Percentiles rank a stretch among this genome's conserved stretches.
These are phyloP conservation scores for Gasterosteus aculeatus DNA, from an alignment of 2,113 vertebrate genomes.

Conservation along the genomic window DNA sequence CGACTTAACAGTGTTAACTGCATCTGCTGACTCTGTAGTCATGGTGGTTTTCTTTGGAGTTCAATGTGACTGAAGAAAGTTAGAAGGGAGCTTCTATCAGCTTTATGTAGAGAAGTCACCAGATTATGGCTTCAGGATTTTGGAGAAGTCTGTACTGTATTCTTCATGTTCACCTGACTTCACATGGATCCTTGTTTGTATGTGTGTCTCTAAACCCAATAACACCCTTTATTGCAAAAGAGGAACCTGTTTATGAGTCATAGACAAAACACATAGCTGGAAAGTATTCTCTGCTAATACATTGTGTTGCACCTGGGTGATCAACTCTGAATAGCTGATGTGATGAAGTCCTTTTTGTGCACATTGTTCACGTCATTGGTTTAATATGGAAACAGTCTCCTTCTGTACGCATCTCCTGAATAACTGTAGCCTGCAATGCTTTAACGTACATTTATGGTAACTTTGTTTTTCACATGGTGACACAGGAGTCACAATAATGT, in stretches of 20 bases:
- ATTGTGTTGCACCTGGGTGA: slow-evolving; percentile 6
- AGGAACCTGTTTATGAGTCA: slow-evolving; percentile 22
- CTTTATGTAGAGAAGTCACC: slow-evolving; percentile 17
- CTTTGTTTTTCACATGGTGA: slow-evolving; percentile 62
- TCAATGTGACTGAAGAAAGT: slow-evolving; percentile 6
- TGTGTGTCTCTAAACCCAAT: slow-evolving; percentile 23
- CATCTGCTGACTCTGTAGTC: slow-evolving; percentile 43
- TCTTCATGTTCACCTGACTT: slow-evolving; percentile 34
- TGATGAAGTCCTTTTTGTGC: slow-evolving; percentile 24
- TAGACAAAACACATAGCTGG: slow-evolving; percentile 35
- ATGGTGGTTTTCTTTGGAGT: background rate
- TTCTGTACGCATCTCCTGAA: slow-evolving; percentile 37
- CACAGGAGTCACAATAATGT: slow-evolving; percentile 67
- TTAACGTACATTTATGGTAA: slow-evolving; percentile 59
- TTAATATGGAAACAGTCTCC: slow-evolving; percentile 21
- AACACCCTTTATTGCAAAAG: slow-evolving; percentile 35
- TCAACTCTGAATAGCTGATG: slow-evolving; percentile 22
- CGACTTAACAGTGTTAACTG: slow-evolving; percentile 32
- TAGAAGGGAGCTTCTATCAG: slow-evolving; percentile 9
- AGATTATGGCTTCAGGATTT: slow-evolving; percentile 21
- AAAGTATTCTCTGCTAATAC: slow-evolving; percentile 43
- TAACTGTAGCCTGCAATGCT: slow-evolving; percentile 69
- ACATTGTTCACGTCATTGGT: background rate
- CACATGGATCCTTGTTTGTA: slow-evolving; percentile 45
- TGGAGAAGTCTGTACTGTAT: slow-evolving; percentile 50